phyloP scores from a whole-genome alignment of 2,113 vertebrate genomes.

The Myocastor coypus region DNA sequence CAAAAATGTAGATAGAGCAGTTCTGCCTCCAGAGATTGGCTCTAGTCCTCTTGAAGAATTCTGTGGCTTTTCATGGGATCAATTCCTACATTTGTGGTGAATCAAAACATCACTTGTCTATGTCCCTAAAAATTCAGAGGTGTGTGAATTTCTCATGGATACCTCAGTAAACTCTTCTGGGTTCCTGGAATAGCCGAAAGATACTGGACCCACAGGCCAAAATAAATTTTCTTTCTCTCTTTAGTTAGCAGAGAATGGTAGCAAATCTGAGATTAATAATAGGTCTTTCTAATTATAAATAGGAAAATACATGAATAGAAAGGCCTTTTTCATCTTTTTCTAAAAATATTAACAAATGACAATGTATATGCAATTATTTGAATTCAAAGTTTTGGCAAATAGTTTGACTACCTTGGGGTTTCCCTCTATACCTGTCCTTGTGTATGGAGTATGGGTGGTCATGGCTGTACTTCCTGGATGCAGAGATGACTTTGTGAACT shows the following conservation, averaged over 20 bases:
- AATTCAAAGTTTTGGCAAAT: neutral
- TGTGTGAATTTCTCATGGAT: slow-evolving; percentile 48
- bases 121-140: slow-evolving; percentile 36
- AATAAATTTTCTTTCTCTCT: slow-evolving; percentile 39
- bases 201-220: neutral
- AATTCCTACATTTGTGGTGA: slow-evolving; percentile 24
- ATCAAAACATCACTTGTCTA: slow-evolving; percentile 19
- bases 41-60: slow-evolving; percentile 42
- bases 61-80: neutral
- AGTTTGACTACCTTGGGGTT: neutral
- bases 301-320: neutral
- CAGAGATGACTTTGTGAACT: neutral
- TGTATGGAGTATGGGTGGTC: neutral
- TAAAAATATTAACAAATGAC: slow-evolving; percentile 23
- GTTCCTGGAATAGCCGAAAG: slow-evolving; percentile 30
- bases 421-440: neutral
- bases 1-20: neutral
- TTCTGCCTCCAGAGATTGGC: neutral
- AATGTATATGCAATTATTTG: neutral
- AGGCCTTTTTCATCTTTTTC: neutral
- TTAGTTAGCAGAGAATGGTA: neutral
- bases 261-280: neutral
- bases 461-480: neutral
- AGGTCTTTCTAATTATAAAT: neutral
- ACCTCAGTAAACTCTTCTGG: neutral